A percentile compares a stretch with the other conserved stretches of the same genome.
Conservation (phyloP, 2,888 invertebrate genomes). For the Polylopha cassiicola region DNA sequence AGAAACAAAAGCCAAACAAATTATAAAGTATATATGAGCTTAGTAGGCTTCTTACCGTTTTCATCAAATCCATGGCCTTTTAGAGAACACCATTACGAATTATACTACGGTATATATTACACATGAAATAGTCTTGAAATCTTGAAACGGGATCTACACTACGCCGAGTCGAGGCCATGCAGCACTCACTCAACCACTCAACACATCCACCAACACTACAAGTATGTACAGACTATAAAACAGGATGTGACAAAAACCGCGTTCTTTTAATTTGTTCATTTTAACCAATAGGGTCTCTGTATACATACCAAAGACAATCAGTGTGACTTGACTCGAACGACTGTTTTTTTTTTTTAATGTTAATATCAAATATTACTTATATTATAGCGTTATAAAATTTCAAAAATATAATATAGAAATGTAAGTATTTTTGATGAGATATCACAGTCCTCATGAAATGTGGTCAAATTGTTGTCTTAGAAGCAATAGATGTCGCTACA, state of each 20-base stretch:
- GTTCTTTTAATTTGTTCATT: constrained; percentile 49
- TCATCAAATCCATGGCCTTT: constrained; percentile 79
- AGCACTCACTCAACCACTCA: constrained; percentile 54
- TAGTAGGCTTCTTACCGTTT: constrained; percentile 71
- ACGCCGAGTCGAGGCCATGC: constrained; percentile 58
- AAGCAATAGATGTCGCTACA: no score
- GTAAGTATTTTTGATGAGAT: no score
- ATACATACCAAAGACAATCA: constrained; percentile 37
- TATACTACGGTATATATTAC: constrained; percentile 60
- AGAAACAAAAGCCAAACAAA: constrained; percentile 78
- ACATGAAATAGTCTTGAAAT: constrained; percentile 50
- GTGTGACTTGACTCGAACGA: constrained; percentile 31
- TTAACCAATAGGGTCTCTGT: constrained; percentile 46
- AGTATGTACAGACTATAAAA: no score
- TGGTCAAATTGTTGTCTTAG: no score
- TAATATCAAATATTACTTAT: no score
- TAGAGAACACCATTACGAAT: constrained; percentile 76
- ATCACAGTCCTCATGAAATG: no score
- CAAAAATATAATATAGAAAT: no score
- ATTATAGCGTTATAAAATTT: no score
- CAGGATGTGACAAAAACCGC: constrained; percentile 74
- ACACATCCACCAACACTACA: no score
- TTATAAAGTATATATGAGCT: constrained; percentile 49
- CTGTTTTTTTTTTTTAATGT: constrained; percentile 26
- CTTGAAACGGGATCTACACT: constrained; percentile 60